A percentile compares a stretch with the other conserved stretches of the same genome.
Evolutionary conservation across 2,888 invertebrate species (phyloP).

Genomic region (Nymphalis c-album): DNA sequence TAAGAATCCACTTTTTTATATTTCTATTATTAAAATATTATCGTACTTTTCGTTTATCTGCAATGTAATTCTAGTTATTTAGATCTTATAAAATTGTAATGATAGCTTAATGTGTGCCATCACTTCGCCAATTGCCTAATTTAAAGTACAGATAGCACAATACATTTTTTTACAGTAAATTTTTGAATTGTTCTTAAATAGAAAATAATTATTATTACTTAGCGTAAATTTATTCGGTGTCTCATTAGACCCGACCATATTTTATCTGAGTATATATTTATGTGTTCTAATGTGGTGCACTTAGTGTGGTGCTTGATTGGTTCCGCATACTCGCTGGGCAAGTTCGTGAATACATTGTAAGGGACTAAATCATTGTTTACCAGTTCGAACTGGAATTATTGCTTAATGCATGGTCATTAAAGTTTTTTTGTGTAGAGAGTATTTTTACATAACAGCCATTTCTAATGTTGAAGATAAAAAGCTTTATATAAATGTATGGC

Average conservation of each 20-base stretch:
- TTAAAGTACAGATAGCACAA: slow-evolving; percentile 7
- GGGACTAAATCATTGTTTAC: background rate
- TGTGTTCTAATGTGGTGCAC: background rate
- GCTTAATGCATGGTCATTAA: too few relatives aligned
- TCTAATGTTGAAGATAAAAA: too few relatives aligned
- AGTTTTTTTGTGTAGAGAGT: too few relatives aligned
- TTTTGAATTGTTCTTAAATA: background rate
- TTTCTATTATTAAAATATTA: background rate
- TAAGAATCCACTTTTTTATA: background rate
- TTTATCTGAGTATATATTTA: background rate
- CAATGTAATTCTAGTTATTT: background rate
- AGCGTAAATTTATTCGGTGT: too few relatives aligned
- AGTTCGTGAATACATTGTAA: background rate
- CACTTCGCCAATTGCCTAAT: slow-evolving; percentile 10
- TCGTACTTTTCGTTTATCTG: background rate
- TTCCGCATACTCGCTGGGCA: background rate
- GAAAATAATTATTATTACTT: too few relatives aligned
- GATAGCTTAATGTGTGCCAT: slow-evolving; percentile 17
- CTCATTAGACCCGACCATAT: too few relatives aligned
- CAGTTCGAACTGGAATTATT: too few relatives aligned
- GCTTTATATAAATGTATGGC: too few relatives aligned
- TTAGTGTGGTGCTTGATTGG: slow-evolving; percentile 4
- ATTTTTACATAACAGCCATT: background rate
- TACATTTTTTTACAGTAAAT: too few relatives aligned
- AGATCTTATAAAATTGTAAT: background rate